Evolutionary conservation across 2,888 invertebrate species (phyloP).

Genomic region (Caradrina clavipalpis): DNA sequence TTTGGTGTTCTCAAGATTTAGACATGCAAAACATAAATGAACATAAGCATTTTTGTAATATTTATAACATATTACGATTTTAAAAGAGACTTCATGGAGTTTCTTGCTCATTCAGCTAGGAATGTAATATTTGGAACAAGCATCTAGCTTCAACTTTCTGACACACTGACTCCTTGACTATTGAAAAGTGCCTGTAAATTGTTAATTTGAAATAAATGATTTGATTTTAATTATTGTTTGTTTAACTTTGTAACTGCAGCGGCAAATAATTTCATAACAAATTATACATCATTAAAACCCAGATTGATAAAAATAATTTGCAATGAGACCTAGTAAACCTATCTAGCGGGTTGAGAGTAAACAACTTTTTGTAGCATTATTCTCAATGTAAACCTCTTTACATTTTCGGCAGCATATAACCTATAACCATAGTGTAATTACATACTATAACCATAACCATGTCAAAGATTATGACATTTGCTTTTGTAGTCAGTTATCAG

Average conservation of each 20-base stretch:
- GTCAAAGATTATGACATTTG: not conserved
- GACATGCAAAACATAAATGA: conserved; percentile 7
- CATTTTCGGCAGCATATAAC: conserved; percentile 22
- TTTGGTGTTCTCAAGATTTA: not conserved
- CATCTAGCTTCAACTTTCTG: too few species aligned
- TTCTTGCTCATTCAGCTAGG: too few species aligned
- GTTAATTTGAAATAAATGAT: too few species aligned
- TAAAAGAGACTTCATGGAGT: too few species aligned
- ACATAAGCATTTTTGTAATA: not conserved
- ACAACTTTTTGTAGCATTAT: not conserved
- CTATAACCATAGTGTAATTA: conserved; percentile 1
- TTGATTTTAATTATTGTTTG: too few species aligned
- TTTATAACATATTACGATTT: not conserved
- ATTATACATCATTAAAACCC: not conserved
- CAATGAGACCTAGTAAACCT: too few species aligned
- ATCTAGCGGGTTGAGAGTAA: not conserved
- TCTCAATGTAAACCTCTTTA: not conserved
- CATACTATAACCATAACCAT: not conserved
- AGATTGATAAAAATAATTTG: too few species aligned
- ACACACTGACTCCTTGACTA: too few species aligned
- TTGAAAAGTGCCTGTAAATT: too few species aligned
- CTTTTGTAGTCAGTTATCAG: not conserved
- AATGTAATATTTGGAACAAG: too few species aligned
- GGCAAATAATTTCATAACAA: not conserved
- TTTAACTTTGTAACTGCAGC: not conserved